phyloP scores from a whole-genome alignment of 2,113 vertebrate genomes.

The Tinamus guttatus region DNA sequence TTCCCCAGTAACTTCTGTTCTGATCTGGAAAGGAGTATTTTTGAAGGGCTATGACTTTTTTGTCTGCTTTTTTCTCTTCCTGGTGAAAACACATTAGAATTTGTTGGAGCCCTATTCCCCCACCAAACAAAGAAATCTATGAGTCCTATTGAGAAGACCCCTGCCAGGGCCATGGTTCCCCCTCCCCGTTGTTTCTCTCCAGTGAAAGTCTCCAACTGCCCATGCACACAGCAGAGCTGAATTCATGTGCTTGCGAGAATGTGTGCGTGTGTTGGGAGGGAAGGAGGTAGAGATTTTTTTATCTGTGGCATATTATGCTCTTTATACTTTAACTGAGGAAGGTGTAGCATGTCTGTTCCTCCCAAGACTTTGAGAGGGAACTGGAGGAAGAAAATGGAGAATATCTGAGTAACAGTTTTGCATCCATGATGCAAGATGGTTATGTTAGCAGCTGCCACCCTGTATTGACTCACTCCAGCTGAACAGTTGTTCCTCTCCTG shows the following conservation, averaged over 20 bases:
- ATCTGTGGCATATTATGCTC: not conserved
- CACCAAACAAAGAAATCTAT: not conserved
- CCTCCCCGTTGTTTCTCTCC: not conserved
- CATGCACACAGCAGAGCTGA: not conserved
- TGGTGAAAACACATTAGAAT: not conserved
- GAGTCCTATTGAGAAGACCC: not conserved
- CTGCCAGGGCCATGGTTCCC: not conserved
- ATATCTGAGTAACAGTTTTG: not conserved
- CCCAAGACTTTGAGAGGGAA: not conserved
- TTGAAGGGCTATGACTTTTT: not conserved
- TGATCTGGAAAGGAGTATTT: not conserved
- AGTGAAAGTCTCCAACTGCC: not conserved
- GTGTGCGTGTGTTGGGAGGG: too few relatives aligned
- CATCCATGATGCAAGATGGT: fast-evolving
- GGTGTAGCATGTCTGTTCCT: not conserved
- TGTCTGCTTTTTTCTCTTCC: fast-evolving
- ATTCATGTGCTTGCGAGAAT: fast-evolving
- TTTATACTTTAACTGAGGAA: not conserved
- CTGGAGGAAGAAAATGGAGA: not conserved
- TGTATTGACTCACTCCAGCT: not conserved
- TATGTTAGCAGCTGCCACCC: not conserved
- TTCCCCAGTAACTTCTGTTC: fast-evolving
- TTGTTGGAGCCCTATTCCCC: not conserved
- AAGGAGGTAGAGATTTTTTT: not conserved
- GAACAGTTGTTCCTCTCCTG: fast-evolving